These are phyloP conservation scores for Tinea trinotella DNA, from an alignment of 2,888 invertebrate genomes.

Conservation along the genomic window DNA sequence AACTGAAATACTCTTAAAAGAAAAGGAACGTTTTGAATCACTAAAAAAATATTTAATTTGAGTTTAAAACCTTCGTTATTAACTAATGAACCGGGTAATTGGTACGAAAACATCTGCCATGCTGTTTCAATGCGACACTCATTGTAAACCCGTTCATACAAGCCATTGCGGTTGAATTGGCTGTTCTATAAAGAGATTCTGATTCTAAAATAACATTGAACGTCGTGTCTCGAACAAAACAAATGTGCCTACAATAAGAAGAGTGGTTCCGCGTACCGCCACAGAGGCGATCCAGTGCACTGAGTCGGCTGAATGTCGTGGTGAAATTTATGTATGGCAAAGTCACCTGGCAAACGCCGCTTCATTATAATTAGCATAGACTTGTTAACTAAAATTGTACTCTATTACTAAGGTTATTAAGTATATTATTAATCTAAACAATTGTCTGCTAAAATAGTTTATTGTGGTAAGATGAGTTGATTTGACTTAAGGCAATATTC, in stretches of 20 bases:
- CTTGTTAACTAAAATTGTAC: neutral
- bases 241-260: slow-evolving; percentile 59
- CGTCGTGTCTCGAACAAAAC: slow-evolving; percentile 48
- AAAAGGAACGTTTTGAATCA: neutral
- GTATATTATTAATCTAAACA: no score
- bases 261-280: slow-evolving; percentile 58
- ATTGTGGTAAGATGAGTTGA: no score
- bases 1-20: slow-evolving; percentile 5
- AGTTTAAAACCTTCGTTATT: slow-evolving; percentile 11
- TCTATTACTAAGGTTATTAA: no score
- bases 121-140: slow-evolving; percentile 16
- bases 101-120: slow-evolving; percentile 14
- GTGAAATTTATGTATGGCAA: slow-evolving; percentile 7
- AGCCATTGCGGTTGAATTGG: slow-evolving; percentile 22
- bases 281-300: slow-evolving; percentile 21
- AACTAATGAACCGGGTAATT: slow-evolving; percentile 5
- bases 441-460: no score
- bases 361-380: slow-evolving; percentile 1
- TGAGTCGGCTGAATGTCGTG: neutral
- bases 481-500: no score
- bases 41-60: neutral
- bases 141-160: slow-evolving; percentile 16
- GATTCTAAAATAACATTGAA: slow-evolving; percentile 52
- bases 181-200: slow-evolving; percentile 33
- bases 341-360: slow-evolving; percentile 14